These are phyloP conservation scores for Apolygus lucorum DNA, from an alignment of 1,140 invertebrate genomes.

Conservation along the genomic window DNA sequence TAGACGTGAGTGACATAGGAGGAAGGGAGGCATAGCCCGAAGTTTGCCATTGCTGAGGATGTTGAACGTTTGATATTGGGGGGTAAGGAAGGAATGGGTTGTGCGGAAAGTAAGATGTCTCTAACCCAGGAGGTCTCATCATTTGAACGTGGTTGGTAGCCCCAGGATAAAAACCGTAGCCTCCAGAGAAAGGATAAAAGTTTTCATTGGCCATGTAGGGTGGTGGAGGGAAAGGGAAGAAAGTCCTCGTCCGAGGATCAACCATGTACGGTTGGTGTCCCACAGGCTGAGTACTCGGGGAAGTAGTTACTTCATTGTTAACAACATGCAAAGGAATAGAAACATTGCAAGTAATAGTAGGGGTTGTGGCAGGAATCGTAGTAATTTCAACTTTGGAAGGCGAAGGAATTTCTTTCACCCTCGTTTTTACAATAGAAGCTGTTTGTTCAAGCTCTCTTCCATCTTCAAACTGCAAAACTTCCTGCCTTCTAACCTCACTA, in stretches of 20 bases:
- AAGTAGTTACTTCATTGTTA: background rate
- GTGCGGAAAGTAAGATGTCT: background rate
- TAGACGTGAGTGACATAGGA: background rate
- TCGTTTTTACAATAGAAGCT: constrained; percentile 17
- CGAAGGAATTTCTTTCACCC: constrained; percentile 18
- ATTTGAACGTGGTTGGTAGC: background rate
- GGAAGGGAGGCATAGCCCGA: background rate
- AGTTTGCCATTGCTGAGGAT: background rate
- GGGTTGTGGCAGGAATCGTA: constrained; percentile 9
- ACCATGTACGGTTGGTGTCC: background rate
- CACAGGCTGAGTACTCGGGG: background rate
- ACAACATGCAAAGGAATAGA: constrained; percentile 20
- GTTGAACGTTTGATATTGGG: too few species aligned
- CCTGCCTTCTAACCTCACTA: constrained; percentile 1
- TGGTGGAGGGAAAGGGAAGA: background rate
- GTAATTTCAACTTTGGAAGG: constrained; percentile 25
- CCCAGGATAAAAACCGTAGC: background rate
- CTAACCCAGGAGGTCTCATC: background rate
- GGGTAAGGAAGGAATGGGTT: background rate
- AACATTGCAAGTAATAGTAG: constrained; percentile 23
- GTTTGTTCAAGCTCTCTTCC: background rate
- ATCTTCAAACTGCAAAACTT: background rate
- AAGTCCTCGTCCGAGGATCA: background rate
- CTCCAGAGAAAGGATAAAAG: background rate
- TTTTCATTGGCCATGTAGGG: background rate